Evolutionary conservation across 2,888 invertebrate species (phyloP).

Genomic region (Dinocampus coccinellae): DNA sequence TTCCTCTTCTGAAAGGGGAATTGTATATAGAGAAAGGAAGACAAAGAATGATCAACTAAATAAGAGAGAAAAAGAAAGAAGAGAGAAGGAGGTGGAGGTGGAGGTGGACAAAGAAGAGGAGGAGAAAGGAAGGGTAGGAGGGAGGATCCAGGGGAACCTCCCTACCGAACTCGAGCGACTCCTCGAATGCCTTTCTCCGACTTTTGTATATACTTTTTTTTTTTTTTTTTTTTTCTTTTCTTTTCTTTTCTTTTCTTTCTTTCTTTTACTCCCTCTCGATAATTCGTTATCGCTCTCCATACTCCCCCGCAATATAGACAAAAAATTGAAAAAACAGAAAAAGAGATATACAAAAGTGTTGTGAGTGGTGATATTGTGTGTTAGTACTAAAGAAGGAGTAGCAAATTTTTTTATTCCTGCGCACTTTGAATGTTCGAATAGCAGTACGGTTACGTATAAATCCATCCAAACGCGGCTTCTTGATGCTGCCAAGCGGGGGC

Average conservation of each 20-base stretch:
- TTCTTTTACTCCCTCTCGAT: too few relatives aligned
- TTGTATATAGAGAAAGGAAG: slow-evolving; percentile 15
- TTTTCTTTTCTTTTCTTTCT: slow-evolving; percentile 25
- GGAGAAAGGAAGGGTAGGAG: slow-evolving; percentile 31
- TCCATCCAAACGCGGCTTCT: slow-evolving; percentile 65
- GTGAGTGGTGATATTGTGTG: slow-evolving; percentile 21
- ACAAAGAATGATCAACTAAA: slow-evolving; percentile 12
- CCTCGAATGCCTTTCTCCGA: slow-evolving; percentile 35
- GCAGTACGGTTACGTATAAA: slow-evolving; percentile 65
- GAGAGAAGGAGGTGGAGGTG: slow-evolving; percentile 10
- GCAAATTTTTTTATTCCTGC: slow-evolving; percentile 57
- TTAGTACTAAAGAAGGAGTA: slow-evolving; percentile 55
- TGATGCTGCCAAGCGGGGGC: slow-evolving; percentile 53
- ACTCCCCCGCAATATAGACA: slow-evolving; percentile 20
- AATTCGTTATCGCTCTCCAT: slow-evolving; percentile 28
- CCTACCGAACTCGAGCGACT: slow-evolving; percentile 64
- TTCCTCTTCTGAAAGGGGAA: slow-evolving; percentile 34
- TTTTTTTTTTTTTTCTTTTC: not conserved
- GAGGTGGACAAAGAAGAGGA: slow-evolving; percentile 16
- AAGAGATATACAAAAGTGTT: slow-evolving; percentile 26
- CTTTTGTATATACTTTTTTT: slow-evolving; percentile 14
- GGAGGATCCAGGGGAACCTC: slow-evolving; percentile 57
- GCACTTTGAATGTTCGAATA: slow-evolving; percentile 58
- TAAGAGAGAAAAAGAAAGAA: slow-evolving; percentile 10
- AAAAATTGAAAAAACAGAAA: not conserved